phyloP scores from a whole-genome alignment of 1,140 invertebrate species.

The Rhagoletis pomonella region DNA sequence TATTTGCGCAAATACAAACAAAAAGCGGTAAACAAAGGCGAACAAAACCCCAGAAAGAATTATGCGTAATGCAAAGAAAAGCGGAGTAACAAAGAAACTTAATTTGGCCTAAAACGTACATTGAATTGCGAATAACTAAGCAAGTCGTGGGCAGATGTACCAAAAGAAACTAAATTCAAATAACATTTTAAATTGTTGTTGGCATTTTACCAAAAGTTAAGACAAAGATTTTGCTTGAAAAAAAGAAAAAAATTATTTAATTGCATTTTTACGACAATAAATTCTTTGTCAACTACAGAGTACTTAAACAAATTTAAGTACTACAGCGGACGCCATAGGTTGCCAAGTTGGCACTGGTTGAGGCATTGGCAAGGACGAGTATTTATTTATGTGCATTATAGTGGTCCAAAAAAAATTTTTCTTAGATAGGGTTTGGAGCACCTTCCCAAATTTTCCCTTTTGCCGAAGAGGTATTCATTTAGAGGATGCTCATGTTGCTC shows the following conservation, averaged over 20 bases:
- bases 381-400: too few species aligned
- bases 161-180: not conserved
- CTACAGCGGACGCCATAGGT: not conserved
- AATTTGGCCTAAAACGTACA: not conserved
- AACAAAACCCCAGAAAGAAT: not conserved
- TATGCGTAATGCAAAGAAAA: slow-evolving; percentile 24
- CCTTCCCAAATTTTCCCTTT: too few species aligned
- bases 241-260: not conserved
- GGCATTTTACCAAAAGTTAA: not conserved
- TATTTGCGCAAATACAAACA: slow-evolving; percentile 44
- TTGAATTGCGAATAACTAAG: not conserved
- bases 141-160: not conserved
- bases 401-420: too few species aligned
- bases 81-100: not conserved
- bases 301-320: slow-evolving; percentile 38
- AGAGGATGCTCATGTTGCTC: too few species aligned
- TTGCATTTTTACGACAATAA: slow-evolving; percentile 42
- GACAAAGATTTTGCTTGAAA: not conserved
- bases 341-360: not conserved
- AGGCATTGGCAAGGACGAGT: not conserved
- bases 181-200: not conserved
- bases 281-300: slow-evolving; percentile 41
- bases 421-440: too few species aligned
- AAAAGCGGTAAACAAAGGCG: not conserved
- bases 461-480: too few species aligned